These are phyloP conservation scores for Tyria jacobaeae DNA, from an alignment of 2,888 invertebrate species.

Conservation along the genomic window DNA sequence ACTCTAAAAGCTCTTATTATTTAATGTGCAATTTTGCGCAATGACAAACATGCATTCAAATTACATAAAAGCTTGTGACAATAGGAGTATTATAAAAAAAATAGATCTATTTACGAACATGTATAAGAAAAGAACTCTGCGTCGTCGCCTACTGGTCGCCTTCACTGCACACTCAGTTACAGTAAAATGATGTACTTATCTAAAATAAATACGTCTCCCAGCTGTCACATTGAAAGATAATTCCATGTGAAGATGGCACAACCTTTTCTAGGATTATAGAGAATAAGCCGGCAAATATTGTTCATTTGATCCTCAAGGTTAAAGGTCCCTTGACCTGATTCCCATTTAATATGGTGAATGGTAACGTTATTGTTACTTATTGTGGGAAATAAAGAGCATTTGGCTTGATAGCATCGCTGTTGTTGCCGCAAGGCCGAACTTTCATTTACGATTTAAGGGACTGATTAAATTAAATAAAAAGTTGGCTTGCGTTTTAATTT, in stretches of 20 bases:
- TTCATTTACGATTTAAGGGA: background rate
- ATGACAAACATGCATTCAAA: too few relatives aligned
- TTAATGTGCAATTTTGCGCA: too few relatives aligned
- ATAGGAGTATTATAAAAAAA: too few relatives aligned
- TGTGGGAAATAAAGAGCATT: conserved; percentile 4
- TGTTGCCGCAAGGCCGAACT: conserved; percentile 1
- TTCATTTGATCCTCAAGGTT: conserved; percentile 11
- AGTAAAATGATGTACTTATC: background rate
- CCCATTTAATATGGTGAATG: conserved; percentile 14
- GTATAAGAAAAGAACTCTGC: too few relatives aligned
- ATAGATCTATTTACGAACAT: too few relatives aligned
- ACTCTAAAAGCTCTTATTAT: too few relatives aligned
- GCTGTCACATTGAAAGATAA: conserved; percentile 4
- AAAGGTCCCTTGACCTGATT: conserved; percentile 14
- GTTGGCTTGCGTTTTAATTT: background rate
- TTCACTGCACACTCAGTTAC: too few relatives aligned
- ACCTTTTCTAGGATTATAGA: conserved; percentile 38
- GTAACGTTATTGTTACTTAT: conserved; percentile 7
- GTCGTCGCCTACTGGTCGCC: too few relatives aligned
- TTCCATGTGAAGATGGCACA: background rate
- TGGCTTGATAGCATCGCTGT: background rate
- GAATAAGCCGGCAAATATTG: conserved; percentile 19
- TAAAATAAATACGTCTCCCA: background rate
- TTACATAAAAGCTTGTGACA: too few relatives aligned
- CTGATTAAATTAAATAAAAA: background rate